These are phyloP conservation scores for Gambusia yucatana DNA, from an alignment of 2,797 vertebrate species.

Conservation along the genomic window DNA sequence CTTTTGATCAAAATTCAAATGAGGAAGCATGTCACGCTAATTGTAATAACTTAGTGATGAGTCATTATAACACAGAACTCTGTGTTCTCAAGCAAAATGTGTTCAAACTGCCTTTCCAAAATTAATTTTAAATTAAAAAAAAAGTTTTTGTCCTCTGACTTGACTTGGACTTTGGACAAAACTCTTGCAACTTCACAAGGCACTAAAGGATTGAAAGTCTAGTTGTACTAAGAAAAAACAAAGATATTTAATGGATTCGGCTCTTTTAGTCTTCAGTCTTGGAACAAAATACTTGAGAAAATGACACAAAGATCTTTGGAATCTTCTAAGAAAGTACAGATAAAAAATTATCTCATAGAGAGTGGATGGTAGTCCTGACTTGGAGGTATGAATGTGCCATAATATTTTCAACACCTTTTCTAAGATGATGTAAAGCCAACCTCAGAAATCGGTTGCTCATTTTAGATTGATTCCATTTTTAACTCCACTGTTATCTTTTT, in stretches of 20 bases:
- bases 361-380: not conserved
- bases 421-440: slow-evolving; percentile 8
- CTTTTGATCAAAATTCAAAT: slow-evolving; percentile 23
- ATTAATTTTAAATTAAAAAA: not conserved
- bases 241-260: not conserved
- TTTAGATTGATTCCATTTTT: not conserved
- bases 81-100: not conserved
- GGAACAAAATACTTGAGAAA: not conserved
- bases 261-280: not conserved
- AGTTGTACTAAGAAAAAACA: not conserved
- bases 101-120: not conserved
- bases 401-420: slow-evolving; percentile 10
- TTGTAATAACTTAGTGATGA: not conserved
- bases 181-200: not conserved
- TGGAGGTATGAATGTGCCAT: not conserved
- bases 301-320: not conserved
- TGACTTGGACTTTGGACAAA: not conserved
- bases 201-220: not conserved
- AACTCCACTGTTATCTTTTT: not conserved
- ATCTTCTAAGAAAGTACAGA: not conserved
- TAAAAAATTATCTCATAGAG: not conserved
- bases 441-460: not conserved
- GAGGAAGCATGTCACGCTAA: not conserved
- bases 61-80: not conserved
- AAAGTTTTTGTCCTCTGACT: not conserved